These are phyloP conservation scores for Apis mellifera DNA, from an alignment of 1,140 invertebrate genomes.

Conservation along the genomic window Amel_HAv3.1 CM009932.2:12321001-12321500, in stretches of 20 bases:
- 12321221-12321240: slow-evolving; percentile 53
- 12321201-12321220: slow-evolving; percentile 24
- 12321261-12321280: slow-evolving; percentile 59
- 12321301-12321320: slow-evolving; percentile 32
- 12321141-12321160: slow-evolving; percentile 27
- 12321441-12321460: slow-evolving; percentile 42
- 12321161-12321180: slow-evolving; percentile 10
- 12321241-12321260: slow-evolving; percentile 67
- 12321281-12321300: slow-evolving; percentile 33
- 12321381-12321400: slow-evolving; percentile 35
- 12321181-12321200: too few species aligned
- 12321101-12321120: slow-evolving; percentile 52
- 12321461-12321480: background rate
- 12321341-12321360: slow-evolving; percentile 67
- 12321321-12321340: slow-evolving; percentile 61
- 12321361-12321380: slow-evolving; percentile 48
- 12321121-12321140: slow-evolving; percentile 61
- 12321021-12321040: background rate
- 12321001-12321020: slow-evolving; percentile 47
- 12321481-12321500: background rate
- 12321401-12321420: background rate
- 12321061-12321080: slow-evolving; percentile 16
- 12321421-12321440: background rate
- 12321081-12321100: slow-evolving; percentile 1
- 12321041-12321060: background rate